Evolutionary conservation across 2,888 invertebrate species (phyloP).

Genomic region (Conus canariensis): DNA sequence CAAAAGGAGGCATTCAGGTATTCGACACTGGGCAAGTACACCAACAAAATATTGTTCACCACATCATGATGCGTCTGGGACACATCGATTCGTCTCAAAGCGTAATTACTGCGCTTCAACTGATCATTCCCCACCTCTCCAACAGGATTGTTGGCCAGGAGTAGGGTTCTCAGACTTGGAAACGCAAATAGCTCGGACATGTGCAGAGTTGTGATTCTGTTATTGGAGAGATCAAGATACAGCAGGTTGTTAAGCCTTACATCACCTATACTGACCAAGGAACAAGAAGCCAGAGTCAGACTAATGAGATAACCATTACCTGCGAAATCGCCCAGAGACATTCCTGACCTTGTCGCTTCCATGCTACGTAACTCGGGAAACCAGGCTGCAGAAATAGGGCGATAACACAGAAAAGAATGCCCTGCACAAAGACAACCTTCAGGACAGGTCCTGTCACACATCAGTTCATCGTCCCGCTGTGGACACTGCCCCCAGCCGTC

Average conservation of each 20-base stretch:
- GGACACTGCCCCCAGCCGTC: constrained; percentile 16
- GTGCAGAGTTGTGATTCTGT: neutral
- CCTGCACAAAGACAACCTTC: neutral
- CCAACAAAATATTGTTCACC: neutral
- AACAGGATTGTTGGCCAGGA: neutral
- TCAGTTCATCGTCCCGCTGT: neutral
- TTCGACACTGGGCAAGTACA: neutral
- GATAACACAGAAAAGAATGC: neutral
- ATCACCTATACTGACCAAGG: neutral
- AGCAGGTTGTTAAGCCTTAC: neutral
- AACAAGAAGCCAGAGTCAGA: neutral
- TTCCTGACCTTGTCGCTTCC: neutral
- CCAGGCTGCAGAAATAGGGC: neutral
- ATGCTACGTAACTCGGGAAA: neutral
- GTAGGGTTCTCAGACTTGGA: neutral
- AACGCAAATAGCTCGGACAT: neutral
- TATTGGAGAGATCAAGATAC: neutral
- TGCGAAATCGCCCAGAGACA: neutral
- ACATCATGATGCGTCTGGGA: neutral
- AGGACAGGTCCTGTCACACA: neutral
- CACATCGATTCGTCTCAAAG: neutral
- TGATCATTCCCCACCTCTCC: neutral
- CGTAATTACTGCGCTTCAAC: neutral
- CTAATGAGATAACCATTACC: neutral
- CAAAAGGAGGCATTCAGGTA: neutral